Percentiles rank a stretch among this genome's conserved stretches.
Conservation (phyloP, 2,797 vertebrate genomes). For the Rhabdomys pumilio region DNA sequence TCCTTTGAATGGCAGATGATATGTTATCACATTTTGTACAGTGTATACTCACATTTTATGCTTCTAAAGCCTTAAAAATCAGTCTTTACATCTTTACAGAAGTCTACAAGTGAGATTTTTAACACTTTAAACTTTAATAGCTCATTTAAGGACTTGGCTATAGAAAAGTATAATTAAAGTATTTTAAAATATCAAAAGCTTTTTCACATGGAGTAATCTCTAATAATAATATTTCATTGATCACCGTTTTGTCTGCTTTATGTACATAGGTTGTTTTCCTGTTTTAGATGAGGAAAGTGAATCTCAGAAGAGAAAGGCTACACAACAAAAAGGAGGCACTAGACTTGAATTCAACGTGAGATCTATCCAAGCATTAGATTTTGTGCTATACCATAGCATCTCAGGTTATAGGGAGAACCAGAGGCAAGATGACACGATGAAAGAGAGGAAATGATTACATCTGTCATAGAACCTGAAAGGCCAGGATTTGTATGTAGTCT, state of each 20-base stretch:
- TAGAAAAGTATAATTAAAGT: not conserved
- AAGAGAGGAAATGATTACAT: not conserved
- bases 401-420: not conserved
- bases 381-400: not conserved
- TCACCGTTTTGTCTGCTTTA: not conserved
- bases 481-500: not conserved
- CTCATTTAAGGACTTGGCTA: not conserved
- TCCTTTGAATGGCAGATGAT: conserved; percentile 29
- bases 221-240: not conserved
- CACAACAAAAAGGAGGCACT: not conserved
- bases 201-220: not conserved
- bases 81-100: not conserved
- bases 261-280: not conserved
- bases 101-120: not conserved
- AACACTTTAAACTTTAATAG: not conserved
- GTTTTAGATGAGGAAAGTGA: not conserved
- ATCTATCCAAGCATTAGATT: not conserved
- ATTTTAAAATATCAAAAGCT: not conserved
- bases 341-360: not conserved
- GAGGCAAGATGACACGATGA: not conserved
- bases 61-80: not conserved
- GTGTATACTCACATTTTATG: not conserved
- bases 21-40: conserved; percentile 4
- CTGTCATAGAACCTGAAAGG: not conserved
- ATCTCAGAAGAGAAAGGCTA: not conserved